Base-by-base conservation (phyloP, 2,888 invertebrate genomes). In the Electrophaes corylata region DNA sequence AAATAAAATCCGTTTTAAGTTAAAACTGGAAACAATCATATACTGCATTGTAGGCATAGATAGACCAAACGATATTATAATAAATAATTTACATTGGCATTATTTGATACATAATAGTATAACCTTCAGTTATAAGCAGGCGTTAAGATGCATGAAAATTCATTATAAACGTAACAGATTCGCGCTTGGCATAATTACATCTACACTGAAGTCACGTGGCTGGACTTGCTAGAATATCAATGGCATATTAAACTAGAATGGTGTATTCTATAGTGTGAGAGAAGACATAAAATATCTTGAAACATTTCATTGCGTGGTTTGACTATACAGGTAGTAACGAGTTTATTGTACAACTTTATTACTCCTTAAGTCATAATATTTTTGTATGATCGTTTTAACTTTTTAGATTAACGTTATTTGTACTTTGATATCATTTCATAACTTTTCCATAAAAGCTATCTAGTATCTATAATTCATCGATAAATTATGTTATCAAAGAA, bases 101-200 rank as follows among this genome's bases (percentile, higher is more conserved):
- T 60, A 40, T 43, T 49, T 43, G 37, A 51, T 55, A 61, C 46
- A 60, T 62, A 60, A 57, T 52, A 60, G 57, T 49, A 16, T 31
- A 62, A 37, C 64, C 64, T 62, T 62, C 62, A 39, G 14, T 8
- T 44, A 19, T 40, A 51, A 56, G 57, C 45, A 45, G 29, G 44
- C 60, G 57, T 60, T 58, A 29, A 56, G 52, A 57, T 60, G 47
- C 60, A 50, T 60, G 64, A 62, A 64, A 52, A 60, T 60, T 43
- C 50, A 62, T 60, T 52, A 59, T 48, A 20, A 26, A 41, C 26
- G 47, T 52, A 46, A 56, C 29, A 29, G 41, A 46, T 47, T 47
- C 35, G 43, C 33, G 35, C 18, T 44, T 57, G 37, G 54, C 49
- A 39, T 49, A 52, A 57, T 35, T 52, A 4, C 54, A 35, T 23